Base-by-base conservation (phyloP, 2,113 vertebrate species). In the Eulemur macaco region DNA sequence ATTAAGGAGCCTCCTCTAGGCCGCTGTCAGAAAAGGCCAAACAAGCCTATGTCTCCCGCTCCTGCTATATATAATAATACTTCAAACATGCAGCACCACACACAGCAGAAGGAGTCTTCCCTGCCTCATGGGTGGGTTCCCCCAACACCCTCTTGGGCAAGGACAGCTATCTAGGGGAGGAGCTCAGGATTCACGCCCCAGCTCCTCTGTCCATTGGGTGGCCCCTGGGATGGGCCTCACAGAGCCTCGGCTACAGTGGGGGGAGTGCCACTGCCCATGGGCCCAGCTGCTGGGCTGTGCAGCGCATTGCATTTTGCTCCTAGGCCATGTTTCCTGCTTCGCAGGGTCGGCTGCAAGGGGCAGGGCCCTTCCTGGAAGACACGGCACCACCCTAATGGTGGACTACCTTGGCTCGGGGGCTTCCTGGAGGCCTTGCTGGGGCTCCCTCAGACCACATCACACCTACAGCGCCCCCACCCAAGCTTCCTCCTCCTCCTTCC, bases 371-470 rank as follows among this genome's bases (percentile, higher is more conserved):
- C 52, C 60, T 39, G 23, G 73, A 68, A 85, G 66, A 58, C 74
- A 37, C 0, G 0, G 21, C 37, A 56, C 37, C 4, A 6, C 74
- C 39, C 6, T 66, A 60, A 71, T 2, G 60, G 52, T 23, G 0
- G 4, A 15, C 52, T 54, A 54, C 25, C 8, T 56, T 15, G 42
- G 42, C n/a, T 92, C 69, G 47, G 42, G 34, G 47, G 17, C 25
- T 6, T 14, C 23, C 4, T 8, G 27, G 29, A 1, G 34, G 63
- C 86, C 56, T 58, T 84, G 63, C 39, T 25, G 39, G 54, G 34
- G 4, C 31, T 13, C 17, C n/a, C n/a, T n/a, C 17, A 12, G 60
- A 78, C 29, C 31, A 14, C 13, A 2, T 42, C 11, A 23, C 5
- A 11, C 66, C 37, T 76, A 17, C 29, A 58, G 12, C 20, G n/a